These are phyloP conservation scores for Mareca penelope DNA, from an alignment of 2,797 vertebrate species.

Conservation along the genomic window DNA sequence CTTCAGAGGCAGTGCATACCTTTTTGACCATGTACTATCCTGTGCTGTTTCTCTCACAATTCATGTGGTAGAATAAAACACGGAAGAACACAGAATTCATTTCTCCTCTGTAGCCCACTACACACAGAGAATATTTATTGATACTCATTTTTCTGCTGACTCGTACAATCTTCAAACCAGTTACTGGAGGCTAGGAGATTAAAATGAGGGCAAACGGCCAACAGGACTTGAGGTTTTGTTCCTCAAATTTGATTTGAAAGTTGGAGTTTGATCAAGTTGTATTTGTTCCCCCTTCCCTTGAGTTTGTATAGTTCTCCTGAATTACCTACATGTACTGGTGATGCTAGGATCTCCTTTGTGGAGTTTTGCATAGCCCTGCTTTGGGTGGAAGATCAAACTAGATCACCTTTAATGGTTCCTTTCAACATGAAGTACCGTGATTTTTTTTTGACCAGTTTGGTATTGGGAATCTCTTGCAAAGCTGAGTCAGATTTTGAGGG, in stretches of 20 bases:
- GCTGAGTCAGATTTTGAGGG: not conserved
- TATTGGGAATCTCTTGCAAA: not conserved
- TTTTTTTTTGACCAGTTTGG: not conserved
- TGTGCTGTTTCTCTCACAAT: slow-evolving; percentile 26
- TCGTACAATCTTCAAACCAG: not conserved
- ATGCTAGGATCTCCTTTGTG: not conserved
- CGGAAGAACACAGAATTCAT: not conserved
- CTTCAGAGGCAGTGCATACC: not conserved
- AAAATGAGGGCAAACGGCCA: not conserved
- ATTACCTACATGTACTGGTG: not conserved
- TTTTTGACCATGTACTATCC: slow-evolving; percentile 21
- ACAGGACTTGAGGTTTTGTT: not conserved
- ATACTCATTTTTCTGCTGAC: not conserved
- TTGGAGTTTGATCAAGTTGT: not conserved
- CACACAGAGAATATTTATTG: not conserved
- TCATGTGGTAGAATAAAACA: slow-evolving; percentile 42
- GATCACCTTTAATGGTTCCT: not conserved
- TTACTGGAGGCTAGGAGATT: not conserved
- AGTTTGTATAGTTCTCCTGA: not conserved
- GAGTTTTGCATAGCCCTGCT: not conserved
- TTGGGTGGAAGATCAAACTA: not conserved
- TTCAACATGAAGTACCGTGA: not conserved
- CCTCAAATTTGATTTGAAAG: not conserved
- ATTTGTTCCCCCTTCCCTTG: not conserved
- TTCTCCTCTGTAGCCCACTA: not conserved